Conservation (phyloP, 2,113 vertebrate genomes). For the sheep (Ovis aries) region ARS-UI_Ramb_v3.0 NC_056067.1:18919001-18919500, state of each 20-base stretch:
- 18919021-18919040: background rate
- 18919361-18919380: background rate
- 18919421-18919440: background rate
- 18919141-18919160: background rate
- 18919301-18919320: fast-evolving
- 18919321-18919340: background rate
- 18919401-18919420: background rate
- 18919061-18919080: background rate
- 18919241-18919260: background rate
- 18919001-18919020: background rate
- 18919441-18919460: background rate
- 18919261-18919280: background rate
- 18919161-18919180: background rate
- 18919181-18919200: background rate
- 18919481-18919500: fast-evolving
- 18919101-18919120: background rate
- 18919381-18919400: fast-evolving
- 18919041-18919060: background rate
- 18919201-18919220: background rate
- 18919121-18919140: background rate
- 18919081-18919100: background rate
- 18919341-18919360: background rate
- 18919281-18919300: background rate
- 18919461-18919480: fast-evolving
- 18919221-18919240: background rate